A percentile compares a stretch with the other conserved stretches of the same genome.
phyloP scores from a whole-genome alignment of 2,888 invertebrate species.

The Megamerina dolium region DNA sequence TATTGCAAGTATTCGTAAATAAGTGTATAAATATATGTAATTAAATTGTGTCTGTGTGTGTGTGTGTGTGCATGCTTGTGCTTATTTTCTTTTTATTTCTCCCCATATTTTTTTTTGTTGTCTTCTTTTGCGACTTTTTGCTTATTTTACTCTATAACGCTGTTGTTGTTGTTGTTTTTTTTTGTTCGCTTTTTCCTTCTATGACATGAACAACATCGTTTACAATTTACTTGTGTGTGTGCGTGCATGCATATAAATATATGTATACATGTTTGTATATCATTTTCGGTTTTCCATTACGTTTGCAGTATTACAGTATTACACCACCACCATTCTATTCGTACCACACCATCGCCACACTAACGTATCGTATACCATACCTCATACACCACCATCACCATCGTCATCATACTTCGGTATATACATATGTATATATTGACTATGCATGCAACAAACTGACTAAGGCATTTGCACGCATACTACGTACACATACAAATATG shows the following conservation, averaged over 20 bases:
- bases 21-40: too few species aligned
- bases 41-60: slow-evolving; percentile 3
- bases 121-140: not conserved
- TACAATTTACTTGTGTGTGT: not conserved
- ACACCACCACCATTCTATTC: too few species aligned
- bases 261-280: not conserved
- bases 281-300: too few species aligned
- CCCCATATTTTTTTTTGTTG: slow-evolving; percentile 1
- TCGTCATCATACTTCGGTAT: too few species aligned
- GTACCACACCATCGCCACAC: too few species aligned
- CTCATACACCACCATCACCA: too few species aligned
- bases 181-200: not conserved
- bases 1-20: slow-evolving; percentile 9
- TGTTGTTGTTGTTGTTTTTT: slow-evolving; percentile 1
- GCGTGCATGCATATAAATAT: not conserved
- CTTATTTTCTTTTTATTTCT: not conserved
- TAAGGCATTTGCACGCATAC: not conserved
- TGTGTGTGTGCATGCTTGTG: slow-evolving; percentile 3
- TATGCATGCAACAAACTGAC: not conserved
- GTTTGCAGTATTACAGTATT: too few species aligned
- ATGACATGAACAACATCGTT: not conserved
- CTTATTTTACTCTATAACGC: not conserved
- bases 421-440: too few species aligned
- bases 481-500: not conserved
- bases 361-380: too few species aligned